Evolutionary conservation across 2,113 vertebrate species (phyloP).

Genomic region (Zosterops hypoxanthus): DNA sequence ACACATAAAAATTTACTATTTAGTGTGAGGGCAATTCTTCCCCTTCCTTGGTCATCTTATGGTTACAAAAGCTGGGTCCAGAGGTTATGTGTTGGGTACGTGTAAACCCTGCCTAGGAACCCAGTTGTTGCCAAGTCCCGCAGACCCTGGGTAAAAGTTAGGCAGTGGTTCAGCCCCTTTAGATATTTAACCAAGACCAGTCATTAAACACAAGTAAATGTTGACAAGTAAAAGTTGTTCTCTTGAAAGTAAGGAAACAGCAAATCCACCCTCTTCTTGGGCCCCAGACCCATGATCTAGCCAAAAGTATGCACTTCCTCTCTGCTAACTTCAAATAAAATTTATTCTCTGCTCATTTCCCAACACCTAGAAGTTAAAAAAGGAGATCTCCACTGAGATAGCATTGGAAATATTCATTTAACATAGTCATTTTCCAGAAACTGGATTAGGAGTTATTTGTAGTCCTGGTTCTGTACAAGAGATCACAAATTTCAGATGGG

Average conservation of each 20-base stretch:
- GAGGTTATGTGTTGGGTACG: accelerated
- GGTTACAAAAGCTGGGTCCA: accelerated
- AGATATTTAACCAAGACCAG: accelerated
- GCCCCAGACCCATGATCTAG: not conserved
- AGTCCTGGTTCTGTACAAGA: not conserved
- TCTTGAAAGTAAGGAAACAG: not conserved
- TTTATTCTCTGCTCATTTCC: not conserved
- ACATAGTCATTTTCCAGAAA: not conserved
- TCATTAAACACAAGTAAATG: not conserved
- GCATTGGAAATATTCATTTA: not conserved
- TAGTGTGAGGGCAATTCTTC: not conserved
- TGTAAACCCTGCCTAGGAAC: not conserved
- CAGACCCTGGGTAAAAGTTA: not conserved
- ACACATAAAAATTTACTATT: not conserved
- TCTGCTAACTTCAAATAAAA: not conserved
- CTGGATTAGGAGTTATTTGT: not conserved
- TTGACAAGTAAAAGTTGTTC: not conserved
- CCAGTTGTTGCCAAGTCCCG: not conserved
- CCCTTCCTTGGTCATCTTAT: not conserved
- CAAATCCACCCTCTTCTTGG: not conserved
- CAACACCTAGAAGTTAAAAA: not conserved
- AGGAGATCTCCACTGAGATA: not conserved
- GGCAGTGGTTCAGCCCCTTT: not conserved
- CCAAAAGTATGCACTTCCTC: not conserved
- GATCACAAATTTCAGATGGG: not conserved